These are phyloP conservation scores for Holothuria glaberrima DNA, from an alignment of 35 echinoderm and acorn worm species.

Conservation along the genomic window DNA sequence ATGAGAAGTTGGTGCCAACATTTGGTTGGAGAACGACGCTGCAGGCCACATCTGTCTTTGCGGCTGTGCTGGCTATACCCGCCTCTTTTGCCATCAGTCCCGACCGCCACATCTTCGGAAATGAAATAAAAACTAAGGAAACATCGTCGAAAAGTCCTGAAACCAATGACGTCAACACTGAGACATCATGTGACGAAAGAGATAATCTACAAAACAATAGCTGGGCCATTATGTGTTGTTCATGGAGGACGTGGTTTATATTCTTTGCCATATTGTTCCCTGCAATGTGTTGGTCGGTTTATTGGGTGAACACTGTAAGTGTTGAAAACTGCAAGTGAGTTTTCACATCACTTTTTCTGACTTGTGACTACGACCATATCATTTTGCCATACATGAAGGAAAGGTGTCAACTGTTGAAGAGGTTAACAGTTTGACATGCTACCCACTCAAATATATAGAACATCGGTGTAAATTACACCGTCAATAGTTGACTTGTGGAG, in stretches of 20 bases:
- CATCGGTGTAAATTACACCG: too few relatives aligned
- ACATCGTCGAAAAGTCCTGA: not conserved
- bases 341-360: too few relatives aligned
- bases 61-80: not conserved
- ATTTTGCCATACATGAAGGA: too few relatives aligned
- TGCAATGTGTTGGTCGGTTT: slow-evolving; percentile 22
- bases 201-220: not conserved
- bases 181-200: not conserved
- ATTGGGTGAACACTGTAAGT: slow-evolving; percentile 32
- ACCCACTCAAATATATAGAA: too few relatives aligned
- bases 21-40: slow-evolving; percentile 25
- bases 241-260: not conserved
- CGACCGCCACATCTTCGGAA: not conserved
- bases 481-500: too few relatives aligned
- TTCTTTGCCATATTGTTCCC: slow-evolving; percentile 1
- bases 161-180: not conserved
- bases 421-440: too few relatives aligned
- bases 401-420: too few relatives aligned
- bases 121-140: not conserved
- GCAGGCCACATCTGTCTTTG: not conserved
- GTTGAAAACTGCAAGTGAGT: too few relatives aligned
- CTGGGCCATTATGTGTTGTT: not conserved
- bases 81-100: not conserved
- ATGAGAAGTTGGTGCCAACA: slow-evolving; percentile 1
- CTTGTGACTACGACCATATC: too few relatives aligned